Conservation (phyloP, 2,113 vertebrate species). For the Mastomys coucha region DNA sequence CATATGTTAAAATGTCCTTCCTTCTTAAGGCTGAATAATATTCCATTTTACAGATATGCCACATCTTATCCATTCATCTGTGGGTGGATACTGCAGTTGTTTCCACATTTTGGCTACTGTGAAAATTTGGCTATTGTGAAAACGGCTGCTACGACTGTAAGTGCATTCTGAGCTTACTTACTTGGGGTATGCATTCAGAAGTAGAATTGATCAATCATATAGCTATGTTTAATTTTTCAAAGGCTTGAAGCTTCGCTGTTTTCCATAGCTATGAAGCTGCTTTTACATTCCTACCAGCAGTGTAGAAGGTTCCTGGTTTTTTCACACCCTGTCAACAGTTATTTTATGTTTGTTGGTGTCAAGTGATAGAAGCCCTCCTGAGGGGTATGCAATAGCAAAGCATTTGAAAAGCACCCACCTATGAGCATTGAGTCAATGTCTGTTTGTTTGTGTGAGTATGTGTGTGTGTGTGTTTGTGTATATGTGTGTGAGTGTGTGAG, state of each 20-base stretch:
- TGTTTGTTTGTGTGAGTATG: not conserved
- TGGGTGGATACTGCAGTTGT: not conserved
- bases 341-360: not conserved
- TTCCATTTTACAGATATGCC: not conserved
- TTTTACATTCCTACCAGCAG: not conserved
- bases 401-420: not conserved
- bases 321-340: not conserved
- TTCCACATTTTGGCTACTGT: not conserved
- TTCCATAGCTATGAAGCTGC: not conserved
- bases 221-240: not conserved
- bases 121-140: not conserved
- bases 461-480: not conserved
- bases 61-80: not conserved
- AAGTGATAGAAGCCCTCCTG: not conserved
- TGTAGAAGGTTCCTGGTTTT: not conserved
- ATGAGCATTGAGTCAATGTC: not conserved
- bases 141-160: not conserved
- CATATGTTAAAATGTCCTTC: not conserved
- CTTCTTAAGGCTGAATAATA: not conserved
- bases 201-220: not conserved
- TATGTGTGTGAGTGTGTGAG: too few species aligned
- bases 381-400: not conserved
- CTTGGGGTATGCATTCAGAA: not conserved
- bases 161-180: not conserved
- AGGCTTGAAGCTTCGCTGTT: not conserved